Evolutionary conservation across 2,888 invertebrate species (phyloP), one percentile per base, ranked within the genome.

Genomic region (Acrobasis repandana): DNA sequence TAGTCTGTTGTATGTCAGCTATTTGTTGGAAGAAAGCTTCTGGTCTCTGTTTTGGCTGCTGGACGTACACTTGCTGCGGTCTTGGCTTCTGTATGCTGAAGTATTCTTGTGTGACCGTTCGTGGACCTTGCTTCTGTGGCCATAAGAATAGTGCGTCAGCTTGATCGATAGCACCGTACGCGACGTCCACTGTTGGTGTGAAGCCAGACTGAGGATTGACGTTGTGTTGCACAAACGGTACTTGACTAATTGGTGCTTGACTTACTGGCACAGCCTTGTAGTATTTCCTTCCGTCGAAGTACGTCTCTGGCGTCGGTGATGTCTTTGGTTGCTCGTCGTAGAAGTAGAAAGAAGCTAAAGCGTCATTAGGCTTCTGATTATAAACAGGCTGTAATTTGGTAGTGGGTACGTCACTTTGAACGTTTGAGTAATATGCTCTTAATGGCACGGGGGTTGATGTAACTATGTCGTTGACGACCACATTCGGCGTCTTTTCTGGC

Each of bases 21-120:
- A 95, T 94, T 82, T 95, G 95, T 68, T 94, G 92, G 68, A 94
- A 94, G 79, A 95, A 95, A 49, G 91, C 85, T 63, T 94, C 93
- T 2, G 93, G 90, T 63, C 92, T 84, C 61, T 81, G 83, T 66
- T 90, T 87, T 8, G 82, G 79, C 59, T 87, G 88, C 65, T 87
- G 89, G 18, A 88, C 84, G 61, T 86, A 91, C 14, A 85, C 79
- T 9, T 84, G 84, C 66, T 83, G 91, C 61, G 70, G 82, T 67
- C 83, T 82, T 9, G 88, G 92, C 67, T 91, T 92, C 72, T 92
- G 90, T 63, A 93, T 86, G 66, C 93, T 93, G 67, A 93, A 93
- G 67, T 93, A 93, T 75, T 93, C 93, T 68, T 93, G 93, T 16
- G 93, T 93, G 6, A 92, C 79, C 16, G 92, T 93, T 56, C 87